Percentiles rank a stretch among this genome's conserved stretches.
Evolutionary conservation across 2,888 invertebrate species (phyloP).

Genomic region (Nemurella pictetii): DNA sequence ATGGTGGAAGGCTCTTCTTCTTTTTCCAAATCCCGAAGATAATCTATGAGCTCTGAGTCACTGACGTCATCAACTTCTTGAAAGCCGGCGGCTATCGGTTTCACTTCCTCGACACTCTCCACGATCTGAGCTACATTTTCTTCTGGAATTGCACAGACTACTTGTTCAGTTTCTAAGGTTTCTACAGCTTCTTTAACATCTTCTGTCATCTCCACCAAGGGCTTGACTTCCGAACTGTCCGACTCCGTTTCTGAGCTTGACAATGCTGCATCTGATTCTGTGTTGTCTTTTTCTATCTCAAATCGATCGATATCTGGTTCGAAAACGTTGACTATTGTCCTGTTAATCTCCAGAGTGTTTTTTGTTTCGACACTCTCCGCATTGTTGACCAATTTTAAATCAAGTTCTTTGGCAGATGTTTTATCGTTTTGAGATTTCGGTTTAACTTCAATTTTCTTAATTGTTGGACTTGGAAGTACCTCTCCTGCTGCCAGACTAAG

Average conservation of each 20-base stretch:
- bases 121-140: background rate
- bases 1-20: constrained; percentile 29
- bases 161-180: background rate
- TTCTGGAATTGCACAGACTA: background rate
- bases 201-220: background rate
- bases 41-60: constrained; percentile 47
- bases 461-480: background rate
- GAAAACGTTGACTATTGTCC: background rate
- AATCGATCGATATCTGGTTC: background rate
- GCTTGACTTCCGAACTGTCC: background rate
- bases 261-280: background rate
- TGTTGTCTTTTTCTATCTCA: background rate
- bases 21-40: constrained; percentile 50
- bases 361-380: background rate
- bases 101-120: background rate
- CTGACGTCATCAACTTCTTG: constrained; percentile 49
- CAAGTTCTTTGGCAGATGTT: background rate
- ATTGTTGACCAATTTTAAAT: background rate
- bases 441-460: background rate
- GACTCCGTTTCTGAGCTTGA: background rate
- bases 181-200: background rate
- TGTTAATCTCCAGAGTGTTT: background rate
- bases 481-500: background rate
- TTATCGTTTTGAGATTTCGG: background rate
- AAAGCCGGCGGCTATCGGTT: constrained; percentile 46